These are phyloP conservation scores for Oxygymnocypris stewartii DNA, from an alignment of 2,113 vertebrate species.

Conservation along the genomic window DNA sequence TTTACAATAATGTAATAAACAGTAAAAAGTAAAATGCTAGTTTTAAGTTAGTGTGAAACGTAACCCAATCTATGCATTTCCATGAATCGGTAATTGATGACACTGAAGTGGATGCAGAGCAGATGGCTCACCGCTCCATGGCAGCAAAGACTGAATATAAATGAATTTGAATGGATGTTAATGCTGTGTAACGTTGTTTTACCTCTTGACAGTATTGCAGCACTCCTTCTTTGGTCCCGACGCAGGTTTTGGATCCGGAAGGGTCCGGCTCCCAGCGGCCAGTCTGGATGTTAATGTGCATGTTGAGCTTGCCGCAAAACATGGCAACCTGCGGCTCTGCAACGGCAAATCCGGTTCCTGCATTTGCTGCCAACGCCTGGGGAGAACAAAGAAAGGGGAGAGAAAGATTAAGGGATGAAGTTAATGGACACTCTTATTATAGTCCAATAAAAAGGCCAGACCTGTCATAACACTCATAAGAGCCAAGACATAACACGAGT, in stretches of 20 bases:
- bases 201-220: conserved; percentile 98
- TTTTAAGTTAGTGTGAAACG: not conserved
- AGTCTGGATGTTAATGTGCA: conserved; percentile 97
- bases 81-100: not conserved
- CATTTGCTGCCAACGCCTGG: conserved; percentile 91
- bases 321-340: conserved; percentile 95
- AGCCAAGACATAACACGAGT: not conserved
- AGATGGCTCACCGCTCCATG: not conserved
- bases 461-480: not conserved
- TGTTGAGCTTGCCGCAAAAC: conserved; percentile 97
- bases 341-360: conserved; percentile 89
- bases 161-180: not conserved
- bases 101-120: not conserved
- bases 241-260: conserved; percentile 86
- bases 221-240: conserved; percentile 87
- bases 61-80: not conserved
- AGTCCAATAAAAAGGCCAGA: not conserved
- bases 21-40: not conserved
- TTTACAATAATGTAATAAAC: not conserved
- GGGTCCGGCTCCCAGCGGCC: conserved; percentile 97
- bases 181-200: conserved; percentile 59
- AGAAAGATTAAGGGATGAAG: not conserved
- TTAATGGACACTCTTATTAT: not conserved
- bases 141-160: not conserved
- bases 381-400: not conserved